A percentile compares a stretch with the other conserved stretches of the same genome.
phyloP scores from a whole-genome alignment of 2,113 vertebrate species.

The rabbit (Oryctolagus cuniculus) region mOryCun1.1 NC_091434.1:49077501-49078000 shows the following conservation, averaged over 20 bases:
- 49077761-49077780: neutral
- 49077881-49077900: neutral
- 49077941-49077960: neutral
- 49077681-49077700: neutral
- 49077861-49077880: neutral
- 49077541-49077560: too few species aligned
- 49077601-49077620: neutral
- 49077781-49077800: neutral
- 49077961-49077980: neutral
- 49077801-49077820: neutral
- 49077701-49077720: neutral
- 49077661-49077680: too few species aligned
- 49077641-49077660: neutral
- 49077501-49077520: too few species aligned
- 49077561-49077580: too few species aligned
- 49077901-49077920: neutral
- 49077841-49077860: constrained; percentile 12
- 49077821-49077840: neutral
- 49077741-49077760: neutral
- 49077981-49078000: neutral
- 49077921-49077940: neutral
- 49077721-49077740: neutral
- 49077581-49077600: neutral
- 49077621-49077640: neutral
- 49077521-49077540: too few species aligned